phyloP scores from a whole-genome alignment of 2,888 invertebrate species.

The Scaptomyza parva region DNA sequence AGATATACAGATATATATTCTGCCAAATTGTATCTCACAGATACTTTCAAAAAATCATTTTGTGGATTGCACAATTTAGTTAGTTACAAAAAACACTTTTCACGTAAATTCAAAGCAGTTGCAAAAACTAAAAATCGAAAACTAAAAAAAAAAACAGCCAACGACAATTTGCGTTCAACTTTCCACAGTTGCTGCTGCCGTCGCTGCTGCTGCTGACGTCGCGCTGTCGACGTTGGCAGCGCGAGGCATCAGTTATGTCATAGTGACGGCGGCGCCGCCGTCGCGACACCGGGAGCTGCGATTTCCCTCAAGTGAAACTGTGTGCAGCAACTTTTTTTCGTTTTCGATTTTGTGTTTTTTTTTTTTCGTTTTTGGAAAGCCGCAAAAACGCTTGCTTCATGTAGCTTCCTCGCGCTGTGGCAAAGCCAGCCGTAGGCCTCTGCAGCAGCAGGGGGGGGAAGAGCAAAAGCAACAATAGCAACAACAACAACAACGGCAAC shows the following conservation, averaged over 20 bases:
- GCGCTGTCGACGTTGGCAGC: slow-evolving; percentile 30
- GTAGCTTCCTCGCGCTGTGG: slow-evolving; percentile 33
- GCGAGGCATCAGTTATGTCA: slow-evolving; percentile 71
- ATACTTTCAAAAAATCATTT: slow-evolving; percentile 24
- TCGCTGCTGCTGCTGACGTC: slow-evolving; percentile 15
- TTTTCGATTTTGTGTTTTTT: slow-evolving; percentile 27
- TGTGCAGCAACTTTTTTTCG: slow-evolving; percentile 60
- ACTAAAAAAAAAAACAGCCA: slow-evolving; percentile 17
- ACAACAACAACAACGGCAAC: slow-evolving; percentile 8
- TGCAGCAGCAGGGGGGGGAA: slow-evolving; percentile 1
- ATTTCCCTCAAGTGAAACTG: slow-evolving; percentile 79
- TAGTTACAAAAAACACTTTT: slow-evolving; percentile 56
- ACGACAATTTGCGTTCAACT: slow-evolving; percentile 74
- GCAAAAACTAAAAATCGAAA: slow-evolving; percentile 43
- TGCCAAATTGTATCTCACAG: slow-evolving; percentile 24
- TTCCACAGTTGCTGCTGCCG: slow-evolving; percentile 58
- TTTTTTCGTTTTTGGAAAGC: slow-evolving; percentile 66
- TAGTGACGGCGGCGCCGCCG: slow-evolving; percentile 49
- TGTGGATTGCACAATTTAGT: slow-evolving; percentile 39
- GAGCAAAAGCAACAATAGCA: slow-evolving; percentile 17
- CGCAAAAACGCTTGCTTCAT: slow-evolving; percentile 47
- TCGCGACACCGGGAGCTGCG: slow-evolving; percentile 66
- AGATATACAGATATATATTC: slow-evolving; percentile 7
- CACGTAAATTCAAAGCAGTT: slow-evolving; percentile 59
- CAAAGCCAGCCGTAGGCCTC: slow-evolving; percentile 42